Base-by-base conservation (phyloP, 2,113 vertebrate genomes). In the Lathamus discolor region DNA sequence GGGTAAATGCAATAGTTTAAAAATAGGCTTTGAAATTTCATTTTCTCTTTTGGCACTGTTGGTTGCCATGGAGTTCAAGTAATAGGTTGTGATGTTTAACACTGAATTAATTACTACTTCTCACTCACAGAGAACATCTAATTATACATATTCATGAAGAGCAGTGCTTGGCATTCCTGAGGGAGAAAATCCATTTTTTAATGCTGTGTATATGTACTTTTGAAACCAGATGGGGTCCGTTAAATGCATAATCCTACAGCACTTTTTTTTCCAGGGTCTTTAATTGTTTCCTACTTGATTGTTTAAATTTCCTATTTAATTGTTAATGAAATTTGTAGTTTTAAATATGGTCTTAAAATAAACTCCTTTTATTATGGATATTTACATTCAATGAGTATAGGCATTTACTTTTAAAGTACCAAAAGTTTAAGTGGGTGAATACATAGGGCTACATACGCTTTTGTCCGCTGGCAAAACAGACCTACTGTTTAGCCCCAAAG, bases 51-150 rank as follows among this genome's bases (percentile, higher is more conserved):
- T 96, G 93, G 96, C 90, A 97, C 81, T 92, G 81, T 87, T 88
- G 96, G 98, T 98, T 98, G 95, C 98, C 95, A 98, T 98, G 98
- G 98, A 98, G 96, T 98, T 98, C 97, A 98, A 98, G 97, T 98
- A 98, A 98, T 98, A 98, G 98, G 97, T 97, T 98, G 98, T 98
- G 97, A 98, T 98, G 98, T 98, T 98, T 98, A 98, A 98, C 98
- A 96, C 98, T 98, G 98, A 98, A 98, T 98, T 98, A 98, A 98
- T 98, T 98, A 98, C 98, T 98, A 95, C 96, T 98, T 98, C 98
- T 98, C 98, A 98, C 98, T 98, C 95, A 96, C 91, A 96, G 92
- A 94, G 98, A 98, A 98, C 97, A 98, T 98, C 97, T 98, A 98
- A 98, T 98, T 98, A 98, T 98, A 97, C 97, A 98, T 98, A 98